A percentile compares a stretch with the other conserved stretches of the same genome.
Conservation (phyloP, 2,113 vertebrate genomes). For the Apodemus speciosus region DNA sequence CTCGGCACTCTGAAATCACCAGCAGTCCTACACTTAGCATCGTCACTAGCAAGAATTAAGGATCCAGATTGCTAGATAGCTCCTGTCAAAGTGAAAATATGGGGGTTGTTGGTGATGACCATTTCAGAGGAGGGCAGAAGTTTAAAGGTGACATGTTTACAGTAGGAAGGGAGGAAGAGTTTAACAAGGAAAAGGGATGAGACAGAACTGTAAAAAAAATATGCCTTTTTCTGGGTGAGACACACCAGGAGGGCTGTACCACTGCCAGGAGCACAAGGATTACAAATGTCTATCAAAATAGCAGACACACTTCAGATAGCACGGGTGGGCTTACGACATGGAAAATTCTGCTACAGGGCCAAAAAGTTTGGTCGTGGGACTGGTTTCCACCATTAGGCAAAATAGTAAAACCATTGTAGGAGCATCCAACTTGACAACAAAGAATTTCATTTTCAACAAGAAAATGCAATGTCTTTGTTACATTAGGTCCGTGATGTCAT, state of each 20-base stretch:
- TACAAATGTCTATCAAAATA: not conserved
- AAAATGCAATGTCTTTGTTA: not conserved
- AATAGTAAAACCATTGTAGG: not conserved
- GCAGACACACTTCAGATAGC: not conserved
- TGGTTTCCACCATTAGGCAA: not conserved
- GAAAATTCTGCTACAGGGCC: not conserved
- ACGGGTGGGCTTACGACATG: not conserved
- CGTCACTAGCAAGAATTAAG: not conserved
- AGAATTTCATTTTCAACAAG: conserved; percentile 2
- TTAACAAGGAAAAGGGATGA: not conserved
- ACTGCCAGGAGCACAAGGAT: no score
- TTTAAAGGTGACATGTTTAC: not conserved
- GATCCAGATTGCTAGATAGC: not conserved
- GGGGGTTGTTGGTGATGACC: not conserved
- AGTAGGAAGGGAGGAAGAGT: not conserved
- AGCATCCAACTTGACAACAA: conserved; percentile 30
- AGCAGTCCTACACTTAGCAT: not conserved
- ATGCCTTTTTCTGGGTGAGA: not conserved
- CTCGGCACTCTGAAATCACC: not conserved
- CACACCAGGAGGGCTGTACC: not conserved
- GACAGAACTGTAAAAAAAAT: not conserved
- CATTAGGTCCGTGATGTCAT: not conserved
- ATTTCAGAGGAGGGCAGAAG: not conserved
- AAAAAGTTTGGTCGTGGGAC: not conserved
- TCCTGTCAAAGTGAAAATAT: conserved; percentile 33